These are phyloP conservation scores for Heliopora coerulea DNA, from an alignment of 92 coral and sea anemone genomes.

Conservation along the genomic window DNA sequence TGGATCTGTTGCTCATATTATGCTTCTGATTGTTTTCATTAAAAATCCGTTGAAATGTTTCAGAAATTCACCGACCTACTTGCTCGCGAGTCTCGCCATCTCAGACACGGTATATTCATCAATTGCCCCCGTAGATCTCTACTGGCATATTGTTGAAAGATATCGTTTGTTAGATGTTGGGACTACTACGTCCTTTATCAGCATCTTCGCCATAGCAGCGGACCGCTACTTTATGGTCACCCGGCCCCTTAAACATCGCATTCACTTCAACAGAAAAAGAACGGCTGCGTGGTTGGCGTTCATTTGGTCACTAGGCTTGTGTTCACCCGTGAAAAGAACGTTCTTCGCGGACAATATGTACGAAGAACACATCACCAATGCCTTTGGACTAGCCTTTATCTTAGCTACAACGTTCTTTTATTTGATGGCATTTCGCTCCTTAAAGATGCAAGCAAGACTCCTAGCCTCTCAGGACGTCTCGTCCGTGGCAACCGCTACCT, in stretches of 20 bases:
- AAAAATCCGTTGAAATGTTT: slow-evolving; percentile 27
- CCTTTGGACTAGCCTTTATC: neutral
- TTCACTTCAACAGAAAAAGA: neutral
- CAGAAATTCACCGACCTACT: slow-evolving; percentile 9
- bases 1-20: neutral
- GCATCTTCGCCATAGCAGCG: neutral
- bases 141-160: neutral
- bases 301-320: neutral
- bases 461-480: neutral
- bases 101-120: neutral
- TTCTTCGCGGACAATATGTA: neutral
- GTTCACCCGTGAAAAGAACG: neutral
- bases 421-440: neutral
- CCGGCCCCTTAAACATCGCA: neutral
- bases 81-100: neutral
- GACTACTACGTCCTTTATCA: neutral
- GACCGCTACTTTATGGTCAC: neutral
- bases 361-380: neutral
- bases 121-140: neutral
- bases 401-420: neutral
- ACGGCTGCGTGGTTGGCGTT: neutral
- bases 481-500: neutral
- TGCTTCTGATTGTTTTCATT: slow-evolving; percentile 1
- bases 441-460: neutral
- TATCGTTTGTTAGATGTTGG: no score